phyloP scores from a whole-genome alignment of 2,797 vertebrate species.

The Kryptolebias ocellatus region DNA sequence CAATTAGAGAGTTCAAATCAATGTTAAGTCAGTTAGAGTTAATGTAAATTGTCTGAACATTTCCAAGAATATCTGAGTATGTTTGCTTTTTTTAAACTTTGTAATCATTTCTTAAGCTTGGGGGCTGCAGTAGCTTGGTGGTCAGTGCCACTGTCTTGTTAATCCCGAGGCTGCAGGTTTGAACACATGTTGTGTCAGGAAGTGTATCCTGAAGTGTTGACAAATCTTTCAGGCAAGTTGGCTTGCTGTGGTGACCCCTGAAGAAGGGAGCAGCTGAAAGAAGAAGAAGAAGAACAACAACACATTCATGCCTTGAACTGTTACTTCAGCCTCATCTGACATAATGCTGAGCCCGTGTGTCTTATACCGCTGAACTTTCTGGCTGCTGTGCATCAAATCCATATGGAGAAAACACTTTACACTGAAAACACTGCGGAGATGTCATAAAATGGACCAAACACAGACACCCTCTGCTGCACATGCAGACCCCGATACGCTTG shows the following conservation, averaged over 20 bases:
- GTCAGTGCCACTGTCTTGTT: too few relatives aligned
- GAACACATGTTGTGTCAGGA: too few relatives aligned
- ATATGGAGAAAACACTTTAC: not conserved
- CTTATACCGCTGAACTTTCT: not conserved
- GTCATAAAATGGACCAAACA: slow-evolving; percentile 17
- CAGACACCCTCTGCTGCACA: slow-evolving; percentile 1
- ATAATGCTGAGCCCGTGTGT: not conserved
- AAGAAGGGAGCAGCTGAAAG: not conserved
- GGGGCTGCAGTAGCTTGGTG: too few relatives aligned
- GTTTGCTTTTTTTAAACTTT: not conserved
- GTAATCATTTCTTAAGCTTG: not conserved
- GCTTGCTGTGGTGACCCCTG: too few relatives aligned
- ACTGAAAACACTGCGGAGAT: slow-evolving; percentile 6
- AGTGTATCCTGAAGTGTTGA: too few relatives aligned
- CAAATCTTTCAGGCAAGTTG: too few relatives aligned
- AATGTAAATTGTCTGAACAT: not conserved
- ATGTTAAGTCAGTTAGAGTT: slow-evolving; percentile 2
- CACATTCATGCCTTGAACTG: not conserved
- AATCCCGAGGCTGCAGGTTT: too few relatives aligned
- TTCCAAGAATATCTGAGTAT: not conserved
- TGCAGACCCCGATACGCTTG: slow-evolving; percentile 8
- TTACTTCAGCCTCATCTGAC: not conserved
- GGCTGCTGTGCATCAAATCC: not conserved
- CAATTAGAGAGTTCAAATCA: slow-evolving; percentile 2
- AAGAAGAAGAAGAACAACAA: too few relatives aligned